Base-by-base conservation (phyloP, 2,888 invertebrate genomes). In the Meta bourneti region DNA sequence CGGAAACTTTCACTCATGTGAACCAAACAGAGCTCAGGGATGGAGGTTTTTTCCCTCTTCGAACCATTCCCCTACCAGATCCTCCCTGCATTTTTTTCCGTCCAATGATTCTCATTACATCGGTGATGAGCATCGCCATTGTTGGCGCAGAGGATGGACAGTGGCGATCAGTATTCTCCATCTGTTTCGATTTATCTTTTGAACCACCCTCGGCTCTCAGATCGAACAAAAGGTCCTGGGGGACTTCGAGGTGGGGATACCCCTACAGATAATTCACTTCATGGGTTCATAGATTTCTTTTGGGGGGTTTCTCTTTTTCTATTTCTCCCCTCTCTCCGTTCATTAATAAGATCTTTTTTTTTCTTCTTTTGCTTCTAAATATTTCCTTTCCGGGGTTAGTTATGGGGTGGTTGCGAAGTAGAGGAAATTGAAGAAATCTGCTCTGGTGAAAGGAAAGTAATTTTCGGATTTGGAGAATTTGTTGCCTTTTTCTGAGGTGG, bases 101-200 rank as follows among this genome's bases (percentile, higher is more conserved):
- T 80, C 51, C 90, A 91, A 79, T 86, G 90, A 91, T 91, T 91
- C 90, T 91, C 90, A 91, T 91, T 91, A 91, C 81, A 61, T 49
- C 70, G 51, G 51, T 75, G 86, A 86, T 86, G 86, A 81, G 86
- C 81, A 91, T 86, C 77, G 77, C 86, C 70, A 75, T 91, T 91
- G 90, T 90, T 52, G 61, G 72, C 48, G 20, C 79, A 16, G 54
- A 49, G 78, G 87, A 82, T 91, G 91, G 91, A 91, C 91, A 87
- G 49, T 91, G 87, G 91, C 86, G 90, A 91, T 90, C 90, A 90
- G 90, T 86, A 91, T 91, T 91, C 90, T 91, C 91, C 91, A 87
- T 91, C 91, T 91, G 91, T 91, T 87, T 91, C 91, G 91, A 91
- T 91, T 91, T 91, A 91, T 91, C 91, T 87, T 83, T 86, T 77